phyloP scores from a whole-genome alignment of 2,797 vertebrate genomes.

The Sciurus carolinensis region DNA sequence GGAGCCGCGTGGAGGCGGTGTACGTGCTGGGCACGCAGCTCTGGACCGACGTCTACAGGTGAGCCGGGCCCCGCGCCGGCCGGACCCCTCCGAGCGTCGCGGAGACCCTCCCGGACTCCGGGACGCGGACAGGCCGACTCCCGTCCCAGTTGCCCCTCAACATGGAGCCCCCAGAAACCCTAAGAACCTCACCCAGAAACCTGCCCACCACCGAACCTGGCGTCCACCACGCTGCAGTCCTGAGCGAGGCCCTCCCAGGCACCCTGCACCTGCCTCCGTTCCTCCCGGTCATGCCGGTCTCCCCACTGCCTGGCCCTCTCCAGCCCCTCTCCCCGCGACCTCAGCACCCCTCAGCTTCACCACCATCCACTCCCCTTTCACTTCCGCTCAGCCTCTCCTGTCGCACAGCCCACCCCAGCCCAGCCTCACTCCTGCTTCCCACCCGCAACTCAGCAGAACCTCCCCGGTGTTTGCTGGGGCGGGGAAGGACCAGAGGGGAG shows the following conservation, averaged over 20 bases:
- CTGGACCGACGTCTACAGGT: conserved; percentile 91
- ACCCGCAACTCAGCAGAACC: background rate
- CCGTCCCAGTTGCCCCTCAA: background rate
- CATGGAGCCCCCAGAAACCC: background rate
- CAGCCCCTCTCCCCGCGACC: background rate
- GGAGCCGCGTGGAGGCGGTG: conserved; percentile 87
- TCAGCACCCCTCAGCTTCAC: background rate
- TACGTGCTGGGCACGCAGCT: conserved; percentile 92
- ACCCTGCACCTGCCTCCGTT: background rate
- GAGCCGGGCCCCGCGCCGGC: conserved; percentile 57
- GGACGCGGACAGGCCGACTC: background rate
- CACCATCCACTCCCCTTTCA: background rate
- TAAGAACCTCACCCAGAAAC: background rate
- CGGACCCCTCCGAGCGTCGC: no score
- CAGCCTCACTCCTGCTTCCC: background rate
- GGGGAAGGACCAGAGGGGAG: background rate
- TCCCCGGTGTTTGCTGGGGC: background rate
- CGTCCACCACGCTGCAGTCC: background rate
- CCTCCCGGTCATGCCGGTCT: no score
- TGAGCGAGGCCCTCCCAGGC: background rate
- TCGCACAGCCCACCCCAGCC: background rate
- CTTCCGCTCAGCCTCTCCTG: background rate
- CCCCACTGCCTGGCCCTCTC: background rate
- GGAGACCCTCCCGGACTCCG: no score
- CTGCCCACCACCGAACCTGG: background rate